Evolutionary conservation across 2,113 vertebrate genomes (phyloP).

Genomic region (Gallinago jamesoni): DNA sequence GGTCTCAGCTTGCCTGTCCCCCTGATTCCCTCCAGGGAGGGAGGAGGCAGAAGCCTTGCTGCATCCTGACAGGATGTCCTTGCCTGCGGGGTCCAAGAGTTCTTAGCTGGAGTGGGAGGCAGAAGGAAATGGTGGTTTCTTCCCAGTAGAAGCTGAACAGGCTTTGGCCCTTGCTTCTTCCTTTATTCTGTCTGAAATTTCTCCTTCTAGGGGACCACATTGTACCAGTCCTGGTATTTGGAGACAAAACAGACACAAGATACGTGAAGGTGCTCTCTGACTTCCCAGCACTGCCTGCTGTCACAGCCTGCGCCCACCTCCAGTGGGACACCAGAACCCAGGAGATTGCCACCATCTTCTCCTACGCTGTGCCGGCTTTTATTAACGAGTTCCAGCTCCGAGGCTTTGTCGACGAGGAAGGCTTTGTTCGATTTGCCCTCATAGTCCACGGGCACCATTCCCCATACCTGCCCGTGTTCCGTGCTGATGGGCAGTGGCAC

Average conservation of each 20-base stretch:
- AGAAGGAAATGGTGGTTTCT: not conserved
- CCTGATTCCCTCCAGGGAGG: not conserved
- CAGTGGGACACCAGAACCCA: conserved; percentile 80
- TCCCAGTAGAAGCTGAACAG: not conserved
- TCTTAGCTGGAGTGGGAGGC: not conserved
- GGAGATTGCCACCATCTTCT: conserved; percentile 82
- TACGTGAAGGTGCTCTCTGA: conserved; percentile 74
- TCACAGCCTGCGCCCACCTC: conserved; percentile 83
- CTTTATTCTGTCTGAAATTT: not conserved
- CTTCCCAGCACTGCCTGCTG: conserved; percentile 75
- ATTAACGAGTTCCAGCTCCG: conserved; percentile 89
- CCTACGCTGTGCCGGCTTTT: conserved; percentile 78
- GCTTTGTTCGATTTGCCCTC: conserved; percentile 79
- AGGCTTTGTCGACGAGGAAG: conserved; percentile 71
- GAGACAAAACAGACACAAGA: conserved; percentile 75
- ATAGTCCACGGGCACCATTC: conserved; percentile 86
- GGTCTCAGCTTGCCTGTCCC: not conserved
- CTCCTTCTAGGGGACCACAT: conserved; percentile 34
- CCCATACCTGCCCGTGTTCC: conserved; percentile 80
- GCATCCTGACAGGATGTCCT: not conserved
- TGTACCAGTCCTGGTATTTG: conserved; percentile 76
- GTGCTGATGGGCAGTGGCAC: conserved; percentile 83
- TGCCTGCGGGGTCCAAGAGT: not conserved
- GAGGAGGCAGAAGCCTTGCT: not conserved
- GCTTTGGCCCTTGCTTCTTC: not conserved